Evolutionary conservation across 92 coral and sea anemone genomes (phyloP).

Genomic region (Ricordea florida): DNA sequence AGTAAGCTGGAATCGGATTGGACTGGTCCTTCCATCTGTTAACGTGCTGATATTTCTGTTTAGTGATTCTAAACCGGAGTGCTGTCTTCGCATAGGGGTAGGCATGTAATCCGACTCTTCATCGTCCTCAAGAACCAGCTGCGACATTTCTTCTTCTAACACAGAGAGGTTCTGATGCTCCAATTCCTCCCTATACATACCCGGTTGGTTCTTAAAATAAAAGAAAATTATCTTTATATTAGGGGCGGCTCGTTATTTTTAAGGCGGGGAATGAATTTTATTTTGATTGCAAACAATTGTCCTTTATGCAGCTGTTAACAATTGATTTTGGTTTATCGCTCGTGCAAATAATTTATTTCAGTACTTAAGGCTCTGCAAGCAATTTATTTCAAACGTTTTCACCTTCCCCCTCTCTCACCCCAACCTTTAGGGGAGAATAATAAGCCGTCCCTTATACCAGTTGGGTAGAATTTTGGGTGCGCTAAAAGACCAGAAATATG

Average conservation of each 20-base stretch:
- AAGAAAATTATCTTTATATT: constrained; percentile 6
- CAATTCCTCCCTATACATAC: constrained; percentile 5
- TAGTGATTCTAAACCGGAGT: background rate
- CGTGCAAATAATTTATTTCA: constrained; percentile 13
- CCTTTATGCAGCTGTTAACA: no score
- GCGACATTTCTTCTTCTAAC: constrained; percentile 23
- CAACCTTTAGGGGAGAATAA: constrained; percentile 13
- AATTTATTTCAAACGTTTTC: background rate
- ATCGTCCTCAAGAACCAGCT: constrained; percentile 18
- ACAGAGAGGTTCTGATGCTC: constrained; percentile 5
- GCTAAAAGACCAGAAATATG: constrained; percentile 3
- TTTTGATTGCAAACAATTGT: no score
- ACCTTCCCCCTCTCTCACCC: no score
- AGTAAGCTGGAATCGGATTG: no score
- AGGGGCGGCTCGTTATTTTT: constrained; percentile 1
- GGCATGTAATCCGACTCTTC: constrained; percentile 22
- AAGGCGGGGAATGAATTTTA: background rate
- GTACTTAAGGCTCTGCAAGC: constrained; percentile 7
- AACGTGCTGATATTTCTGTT: background rate
- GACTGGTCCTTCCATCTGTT: background rate
- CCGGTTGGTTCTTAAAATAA: constrained; percentile 11
- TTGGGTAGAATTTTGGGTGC: constrained; percentile 11
- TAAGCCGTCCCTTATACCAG: background rate
- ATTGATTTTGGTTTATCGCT: constrained; percentile 1
- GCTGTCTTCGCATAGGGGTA: constrained; percentile 31